Evolutionary conservation across 2,113 vertebrate species (phyloP).

Genomic region (Climacteris rufus): DNA sequence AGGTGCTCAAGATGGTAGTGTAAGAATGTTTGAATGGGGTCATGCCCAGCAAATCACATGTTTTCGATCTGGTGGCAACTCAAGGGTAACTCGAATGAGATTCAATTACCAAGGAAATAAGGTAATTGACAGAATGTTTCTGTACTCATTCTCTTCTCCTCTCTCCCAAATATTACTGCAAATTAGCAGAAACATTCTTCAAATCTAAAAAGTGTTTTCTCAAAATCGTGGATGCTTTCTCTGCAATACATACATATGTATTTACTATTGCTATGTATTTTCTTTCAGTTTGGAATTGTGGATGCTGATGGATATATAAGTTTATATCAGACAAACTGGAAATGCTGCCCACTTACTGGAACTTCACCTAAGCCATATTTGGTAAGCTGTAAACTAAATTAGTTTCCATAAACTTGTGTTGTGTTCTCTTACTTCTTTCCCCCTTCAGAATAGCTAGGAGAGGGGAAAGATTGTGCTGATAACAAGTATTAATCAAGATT

Average conservation of each 20-base stretch:
- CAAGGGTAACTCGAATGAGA: slow-evolving; percentile 91
- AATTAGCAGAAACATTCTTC: background rate
- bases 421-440: background rate
- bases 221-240: background rate
- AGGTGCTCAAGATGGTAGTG: slow-evolving; percentile 95
- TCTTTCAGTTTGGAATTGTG: slow-evolving; percentile 89
- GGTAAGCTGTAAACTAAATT: slow-evolving; percentile 72
- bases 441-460: background rate
- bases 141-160: background rate
- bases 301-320: slow-evolving; percentile 95
- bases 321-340: slow-evolving; percentile 95
- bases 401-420: background rate
- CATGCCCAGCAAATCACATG: slow-evolving; percentile 96
- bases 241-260: background rate
- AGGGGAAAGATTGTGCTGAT: background rate
- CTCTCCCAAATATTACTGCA: background rate
- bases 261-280: background rate
- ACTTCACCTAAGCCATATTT: slow-evolving; percentile 89
- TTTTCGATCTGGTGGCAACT: slow-evolving; percentile 93
- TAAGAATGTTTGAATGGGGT: slow-evolving; percentile 99
- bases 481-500: background rate
- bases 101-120: slow-evolving; percentile 99
- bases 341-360: slow-evolving; percentile 80
- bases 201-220: background rate
- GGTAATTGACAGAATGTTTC: slow-evolving; percentile 66